Percentiles rank a stretch among this genome's conserved stretches.
Conservation (phyloP, 2,797 vertebrate species). For the Tadarida brasiliensis region DNA sequence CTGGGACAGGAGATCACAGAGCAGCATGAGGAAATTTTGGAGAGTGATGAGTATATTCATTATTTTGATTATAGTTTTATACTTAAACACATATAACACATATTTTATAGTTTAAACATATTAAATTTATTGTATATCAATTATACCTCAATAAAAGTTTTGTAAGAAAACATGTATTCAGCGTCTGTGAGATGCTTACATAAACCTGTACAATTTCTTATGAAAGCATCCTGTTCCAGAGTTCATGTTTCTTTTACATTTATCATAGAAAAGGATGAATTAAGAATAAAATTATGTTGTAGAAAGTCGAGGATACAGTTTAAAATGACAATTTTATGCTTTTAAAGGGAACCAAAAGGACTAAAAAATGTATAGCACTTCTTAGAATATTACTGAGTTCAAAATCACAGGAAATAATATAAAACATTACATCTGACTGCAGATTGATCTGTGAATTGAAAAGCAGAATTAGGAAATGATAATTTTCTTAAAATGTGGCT, state of each 20-base stretch:
- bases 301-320: conserved; percentile 12
- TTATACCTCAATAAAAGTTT: neutral
- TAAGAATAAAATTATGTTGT: neutral
- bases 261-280: neutral
- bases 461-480: conserved; percentile 50
- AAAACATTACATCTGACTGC: conserved; percentile 58
- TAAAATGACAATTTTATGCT: conserved; percentile 38
- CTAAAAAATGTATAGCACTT: conserved; percentile 15
- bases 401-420: conserved; percentile 50
- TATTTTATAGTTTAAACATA: neutral
- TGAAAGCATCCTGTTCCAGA: neutral
- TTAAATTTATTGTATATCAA: neutral
- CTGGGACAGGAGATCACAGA: neutral
- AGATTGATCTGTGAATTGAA: conserved; percentile 56
- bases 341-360: neutral
- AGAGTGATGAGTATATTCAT: neutral
- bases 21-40: neutral
- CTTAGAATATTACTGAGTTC: conserved; percentile 46
- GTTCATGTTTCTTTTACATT: neutral
- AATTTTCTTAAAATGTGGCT: conserved; percentile 60
- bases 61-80: neutral
- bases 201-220: neutral
- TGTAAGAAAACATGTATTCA: neutral
- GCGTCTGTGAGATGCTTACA: neutral
- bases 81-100: neutral